Evolutionary conservation across 2,113 vertebrate genomes (phyloP).

Genomic region (Calidris pygmaea): DNA sequence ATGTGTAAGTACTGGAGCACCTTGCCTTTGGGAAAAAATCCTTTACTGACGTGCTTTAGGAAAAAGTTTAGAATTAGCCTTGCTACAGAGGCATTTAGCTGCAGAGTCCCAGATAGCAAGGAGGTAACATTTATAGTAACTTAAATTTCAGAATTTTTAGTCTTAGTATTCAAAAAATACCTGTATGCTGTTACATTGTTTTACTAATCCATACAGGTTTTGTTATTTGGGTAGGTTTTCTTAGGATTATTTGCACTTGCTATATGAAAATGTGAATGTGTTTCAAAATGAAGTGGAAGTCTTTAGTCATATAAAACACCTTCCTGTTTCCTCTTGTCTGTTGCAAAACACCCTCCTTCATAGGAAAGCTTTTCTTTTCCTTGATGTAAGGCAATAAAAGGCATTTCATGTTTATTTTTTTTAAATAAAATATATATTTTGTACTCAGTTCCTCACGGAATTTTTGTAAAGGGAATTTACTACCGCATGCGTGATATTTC

Average conservation of each 20-base stretch:
- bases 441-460: neutral
- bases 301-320: neutral
- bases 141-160: neutral
- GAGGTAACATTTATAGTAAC: neutral
- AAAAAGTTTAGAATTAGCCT: neutral
- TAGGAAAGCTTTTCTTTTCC: neutral
- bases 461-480: neutral
- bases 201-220: neutral
- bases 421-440: neutral
- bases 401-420: neutral
- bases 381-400: neutral
- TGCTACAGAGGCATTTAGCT: neutral
- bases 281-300: neutral
- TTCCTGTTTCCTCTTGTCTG: neutral
- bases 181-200: neutral
- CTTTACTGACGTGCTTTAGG: neutral
- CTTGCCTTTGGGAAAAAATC: neutral
- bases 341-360: neutral
- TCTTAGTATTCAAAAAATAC: neutral
- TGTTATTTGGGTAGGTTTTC: neutral
- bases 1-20: neutral
- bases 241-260: neutral
- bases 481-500: neutral
- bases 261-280: neutral
- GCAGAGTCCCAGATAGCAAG: neutral